Conservation (phyloP, 1,140 invertebrate genomes). For the Leptonema lineaticorne region DNA sequence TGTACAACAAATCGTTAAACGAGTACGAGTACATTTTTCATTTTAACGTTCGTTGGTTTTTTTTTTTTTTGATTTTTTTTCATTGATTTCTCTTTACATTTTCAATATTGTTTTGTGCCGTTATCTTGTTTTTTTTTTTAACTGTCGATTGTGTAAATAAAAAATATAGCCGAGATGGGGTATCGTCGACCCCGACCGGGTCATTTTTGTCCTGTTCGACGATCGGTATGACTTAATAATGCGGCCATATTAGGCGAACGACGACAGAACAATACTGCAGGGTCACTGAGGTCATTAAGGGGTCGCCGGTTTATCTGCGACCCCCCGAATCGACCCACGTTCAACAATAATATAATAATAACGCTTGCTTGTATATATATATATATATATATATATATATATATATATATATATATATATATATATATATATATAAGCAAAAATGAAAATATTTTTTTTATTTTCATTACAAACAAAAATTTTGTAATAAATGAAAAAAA, state of each 20-base stretch:
- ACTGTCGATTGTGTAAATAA: neutral
- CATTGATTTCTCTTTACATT: too few species aligned
- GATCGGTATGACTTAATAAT: slow-evolving; percentile 14
- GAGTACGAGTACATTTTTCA: too few species aligned
- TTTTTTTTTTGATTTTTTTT: too few species aligned
- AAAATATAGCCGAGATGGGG: neutral
- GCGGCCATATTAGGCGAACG: neutral
- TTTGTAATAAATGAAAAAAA: too few species aligned
- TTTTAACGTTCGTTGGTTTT: too few species aligned
- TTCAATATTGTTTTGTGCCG: too few species aligned
- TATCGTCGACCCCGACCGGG: neutral
- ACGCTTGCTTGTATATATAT: neutral
- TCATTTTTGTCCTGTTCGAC: neutral
- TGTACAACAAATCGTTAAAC: too few species aligned
- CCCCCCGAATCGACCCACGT: neutral
- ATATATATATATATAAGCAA: neutral
- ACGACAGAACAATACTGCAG: slow-evolving; percentile 16
- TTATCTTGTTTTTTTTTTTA: too few species aligned
- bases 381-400: slow-evolving; percentile 1
- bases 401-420: neutral
- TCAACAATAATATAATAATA: neutral
- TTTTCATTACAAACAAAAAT: too few species aligned
- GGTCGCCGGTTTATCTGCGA: neutral
- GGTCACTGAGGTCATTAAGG: slow-evolving; percentile 6
- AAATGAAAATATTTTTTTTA: neutral